phyloP scores from a whole-genome alignment of 1,140 invertebrate species.

The Phymorhynchus buccinoides region DNA sequence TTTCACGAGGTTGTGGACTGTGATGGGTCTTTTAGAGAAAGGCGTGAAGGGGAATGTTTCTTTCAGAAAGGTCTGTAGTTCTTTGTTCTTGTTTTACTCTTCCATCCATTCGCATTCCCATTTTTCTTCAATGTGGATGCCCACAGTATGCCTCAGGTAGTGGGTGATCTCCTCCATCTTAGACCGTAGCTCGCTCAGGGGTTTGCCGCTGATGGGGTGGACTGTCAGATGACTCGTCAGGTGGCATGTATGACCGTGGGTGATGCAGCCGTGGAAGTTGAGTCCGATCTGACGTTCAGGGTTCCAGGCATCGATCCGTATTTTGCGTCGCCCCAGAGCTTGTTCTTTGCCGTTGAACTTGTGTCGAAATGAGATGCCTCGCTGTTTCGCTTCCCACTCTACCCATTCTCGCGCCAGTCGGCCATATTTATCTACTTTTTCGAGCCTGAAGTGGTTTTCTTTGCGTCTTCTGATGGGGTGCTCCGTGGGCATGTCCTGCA shows the following conservation, averaged over 20 bases:
- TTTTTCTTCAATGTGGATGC: no score
- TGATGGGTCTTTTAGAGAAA: no score
- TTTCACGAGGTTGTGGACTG: no score
- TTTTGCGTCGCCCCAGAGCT: background rate
- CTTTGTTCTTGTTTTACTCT: no score
- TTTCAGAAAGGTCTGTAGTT: no score
- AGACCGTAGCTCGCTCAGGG: background rate
- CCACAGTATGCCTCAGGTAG: no score
- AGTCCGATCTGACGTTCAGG: background rate
- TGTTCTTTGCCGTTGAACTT: slow-evolving; percentile 28
- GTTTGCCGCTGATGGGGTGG: background rate
- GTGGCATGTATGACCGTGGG: background rate
- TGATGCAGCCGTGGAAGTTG: background rate
- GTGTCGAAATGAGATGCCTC: background rate
- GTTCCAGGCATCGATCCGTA: slow-evolving; percentile 14
- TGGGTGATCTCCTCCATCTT: no score
- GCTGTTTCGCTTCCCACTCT: background rate
- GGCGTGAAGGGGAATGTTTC: no score
- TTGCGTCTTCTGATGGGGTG: slow-evolving; percentile 25
- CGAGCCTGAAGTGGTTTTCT: slow-evolving; percentile 26
- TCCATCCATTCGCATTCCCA: no score
- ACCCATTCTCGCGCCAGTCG: slow-evolving; percentile 2
- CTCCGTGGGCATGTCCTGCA: slow-evolving; percentile 45
- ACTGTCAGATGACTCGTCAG: background rate
- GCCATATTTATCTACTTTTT: slow-evolving; percentile 32